A percentile compares a stretch with the other conserved stretches of the same genome.
These are phyloP conservation scores for Drusus annulatus DNA, from an alignment of 1,140 invertebrate genomes.

Conservation along the genomic window DNA sequence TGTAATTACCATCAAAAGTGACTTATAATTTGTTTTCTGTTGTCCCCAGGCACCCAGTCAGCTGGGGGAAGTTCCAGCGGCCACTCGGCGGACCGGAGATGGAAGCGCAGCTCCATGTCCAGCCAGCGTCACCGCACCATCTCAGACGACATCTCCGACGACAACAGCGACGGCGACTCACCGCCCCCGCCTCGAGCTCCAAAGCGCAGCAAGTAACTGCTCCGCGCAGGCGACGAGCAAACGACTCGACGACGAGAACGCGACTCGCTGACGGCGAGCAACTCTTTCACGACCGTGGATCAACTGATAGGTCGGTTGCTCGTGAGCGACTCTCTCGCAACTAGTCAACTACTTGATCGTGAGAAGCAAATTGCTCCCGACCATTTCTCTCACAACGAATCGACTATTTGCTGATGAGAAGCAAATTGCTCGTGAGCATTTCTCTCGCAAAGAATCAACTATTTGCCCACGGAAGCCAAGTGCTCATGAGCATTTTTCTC, in stretches of 20 bases:
- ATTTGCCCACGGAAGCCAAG: too few species aligned
- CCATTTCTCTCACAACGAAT: too few species aligned
- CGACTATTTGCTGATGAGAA: too few species aligned
- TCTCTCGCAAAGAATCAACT: too few species aligned
- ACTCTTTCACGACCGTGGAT: too few species aligned
- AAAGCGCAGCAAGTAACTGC: constrained; percentile 10
- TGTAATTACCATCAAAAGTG: too few species aligned
- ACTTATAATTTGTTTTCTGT: background rate
- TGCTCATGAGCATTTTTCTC: too few species aligned
- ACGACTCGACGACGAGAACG: background rate
- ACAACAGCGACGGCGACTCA: constrained; percentile 55
- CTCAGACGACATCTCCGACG: constrained; percentile 60
- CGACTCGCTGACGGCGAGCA: background rate
- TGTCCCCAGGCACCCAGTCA: constrained; percentile 17
- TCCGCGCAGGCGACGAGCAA: background rate
- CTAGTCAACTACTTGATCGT: background rate
- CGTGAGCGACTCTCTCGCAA: background rate
- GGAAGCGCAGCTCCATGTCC: constrained; percentile 56
- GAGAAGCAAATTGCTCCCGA: background rate
- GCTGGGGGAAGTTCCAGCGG: background rate
- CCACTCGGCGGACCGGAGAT: constrained; percentile 7
- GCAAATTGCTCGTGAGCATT: too few species aligned
- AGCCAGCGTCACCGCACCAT: constrained; percentile 60
- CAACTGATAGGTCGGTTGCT: background rate
- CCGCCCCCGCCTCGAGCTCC: constrained; percentile 55